Evolutionary conservation across 2,888 invertebrate species (phyloP), one percentile per base, ranked within the genome.

Genomic region (Pycnomerus fuliginosus): DNA sequence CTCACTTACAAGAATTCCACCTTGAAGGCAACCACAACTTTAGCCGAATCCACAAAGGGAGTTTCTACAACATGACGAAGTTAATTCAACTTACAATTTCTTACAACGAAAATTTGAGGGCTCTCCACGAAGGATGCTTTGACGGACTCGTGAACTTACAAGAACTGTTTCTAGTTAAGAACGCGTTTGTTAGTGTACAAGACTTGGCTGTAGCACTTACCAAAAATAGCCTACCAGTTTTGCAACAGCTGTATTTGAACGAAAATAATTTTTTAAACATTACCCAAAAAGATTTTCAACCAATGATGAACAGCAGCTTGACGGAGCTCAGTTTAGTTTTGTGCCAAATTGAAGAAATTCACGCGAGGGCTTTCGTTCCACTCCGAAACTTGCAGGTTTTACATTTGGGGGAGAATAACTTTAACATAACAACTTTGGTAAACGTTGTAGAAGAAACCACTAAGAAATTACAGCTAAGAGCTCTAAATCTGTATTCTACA

Each of bases 1-100:
- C 59, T 16, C 69, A 75, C 38, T 53, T 80, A 24, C 68, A 68
- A 55, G 62, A 65, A 2, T 58, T 81, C 7, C 73, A 75, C 50
- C 74, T 81, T 41, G 80, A 80, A 61, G 77, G 76, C 0, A 81
- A 81, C 53, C 73, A 74, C 48, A 68, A 74, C 34, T 64, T 82
- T n/a, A 68, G 53, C 8, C 62, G 67, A 34, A 71, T 82, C 14
- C 70, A 76, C 52, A 71, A 75, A 0, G 76, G 77, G 3, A 57
- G 70, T 1, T 82, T 82, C 55, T 58, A 62, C 11, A 75, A 77
- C 45, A 64, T 81, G 52, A 69, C 65, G 0, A 71, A 70, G 11
- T 58, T 82, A 15, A 65, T 70, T 27, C 76, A 77, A 33, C 60
- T 82, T 5, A 78, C 79, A 0, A 76, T 82, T 54, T 78, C 78